Percentiles rank a stretch among this genome's conserved stretches.
phyloP scores from a whole-genome alignment of 2,888 invertebrate genomes.

The Hydriomena furcata region DNA sequence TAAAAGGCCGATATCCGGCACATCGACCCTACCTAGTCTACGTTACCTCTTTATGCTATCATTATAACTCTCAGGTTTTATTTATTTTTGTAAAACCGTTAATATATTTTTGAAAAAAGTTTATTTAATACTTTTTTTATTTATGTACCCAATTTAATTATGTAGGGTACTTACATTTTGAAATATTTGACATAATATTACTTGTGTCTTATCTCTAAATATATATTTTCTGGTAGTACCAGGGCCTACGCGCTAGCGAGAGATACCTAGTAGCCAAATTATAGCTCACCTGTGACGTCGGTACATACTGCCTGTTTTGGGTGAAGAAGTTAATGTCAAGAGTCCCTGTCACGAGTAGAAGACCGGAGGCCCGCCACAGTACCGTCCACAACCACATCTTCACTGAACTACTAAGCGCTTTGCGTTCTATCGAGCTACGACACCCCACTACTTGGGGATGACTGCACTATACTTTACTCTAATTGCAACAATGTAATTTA shows the following conservation, averaged over 20 bases:
- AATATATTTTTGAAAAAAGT: too few relatives aligned
- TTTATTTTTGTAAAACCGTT: too few relatives aligned
- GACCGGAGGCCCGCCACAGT: constrained; percentile 48
- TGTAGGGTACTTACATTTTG: too few relatives aligned
- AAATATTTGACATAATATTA: too few relatives aligned
- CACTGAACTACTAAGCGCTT: constrained; percentile 44
- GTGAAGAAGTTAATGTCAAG: constrained; percentile 52
- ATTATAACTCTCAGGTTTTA: too few relatives aligned
- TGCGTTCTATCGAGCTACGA: constrained; percentile 8
- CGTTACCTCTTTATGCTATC: too few relatives aligned
- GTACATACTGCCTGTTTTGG: constrained; percentile 43
- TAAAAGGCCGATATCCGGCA: too few relatives aligned
- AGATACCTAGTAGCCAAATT: neutral
- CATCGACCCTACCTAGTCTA: too few relatives aligned
- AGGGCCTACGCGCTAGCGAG: neutral
- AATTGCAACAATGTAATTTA: constrained; percentile 3
- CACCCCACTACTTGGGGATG: constrained; percentile 19
- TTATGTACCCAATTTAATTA: too few relatives aligned
- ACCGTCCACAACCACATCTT: constrained; percentile 66
- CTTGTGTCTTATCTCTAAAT: too few relatives aligned
- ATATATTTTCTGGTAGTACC: too few relatives aligned
- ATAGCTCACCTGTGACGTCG: constrained; percentile 45
- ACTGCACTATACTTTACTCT: neutral
- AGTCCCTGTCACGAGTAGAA: constrained; percentile 51
- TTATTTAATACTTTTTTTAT: too few relatives aligned